Evolutionary conservation across 2,797 vertebrate species (phyloP).

Genomic region (Coregonus sp.): DNA sequence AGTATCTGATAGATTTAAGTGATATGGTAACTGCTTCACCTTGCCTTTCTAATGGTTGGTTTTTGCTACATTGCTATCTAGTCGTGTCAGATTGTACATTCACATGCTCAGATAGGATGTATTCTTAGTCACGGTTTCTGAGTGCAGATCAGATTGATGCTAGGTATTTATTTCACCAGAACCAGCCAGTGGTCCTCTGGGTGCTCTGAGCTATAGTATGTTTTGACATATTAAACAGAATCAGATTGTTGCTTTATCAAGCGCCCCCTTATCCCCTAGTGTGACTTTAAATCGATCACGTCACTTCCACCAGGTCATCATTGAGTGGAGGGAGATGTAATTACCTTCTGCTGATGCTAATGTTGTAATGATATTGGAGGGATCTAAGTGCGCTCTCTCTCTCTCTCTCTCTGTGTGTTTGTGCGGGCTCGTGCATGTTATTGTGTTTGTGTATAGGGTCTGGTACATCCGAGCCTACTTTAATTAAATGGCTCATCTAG

Average conservation of each 20-base stretch:
- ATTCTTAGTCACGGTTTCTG: conserved; percentile 40
- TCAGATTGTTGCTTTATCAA: conserved; percentile 56
- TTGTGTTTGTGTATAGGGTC: conserved; percentile 25
- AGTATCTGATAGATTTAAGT: too few relatives aligned
- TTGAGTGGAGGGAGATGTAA: conserved; percentile 63
- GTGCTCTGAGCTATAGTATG: conserved; percentile 30
- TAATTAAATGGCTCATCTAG: conserved; percentile 63
- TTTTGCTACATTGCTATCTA: too few relatives aligned
- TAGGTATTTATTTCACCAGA: conserved; percentile 54
- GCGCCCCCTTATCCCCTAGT: conserved; percentile 26
- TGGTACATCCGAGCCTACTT: conserved; percentile 52
- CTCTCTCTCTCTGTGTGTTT: too few relatives aligned
- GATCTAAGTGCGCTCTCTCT: background rate
- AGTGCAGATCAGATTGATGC: conserved; percentile 54
- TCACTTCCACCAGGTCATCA: conserved; percentile 61
- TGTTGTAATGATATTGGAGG: conserved; percentile 32
- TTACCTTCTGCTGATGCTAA: conserved; percentile 59
- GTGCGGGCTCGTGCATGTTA: background rate
- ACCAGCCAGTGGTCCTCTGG: conserved; percentile 18
- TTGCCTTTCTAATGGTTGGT: too few relatives aligned
- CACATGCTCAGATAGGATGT: conserved; percentile 27
- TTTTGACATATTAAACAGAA: conserved; percentile 62
- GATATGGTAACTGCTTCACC: too few relatives aligned
- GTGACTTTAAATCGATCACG: conserved; percentile 60
- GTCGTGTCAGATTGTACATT: background rate